These are phyloP conservation scores for Linnaemya vulpina DNA, from an alignment of 2,888 invertebrate genomes.

Conservation along the genomic window DNA sequence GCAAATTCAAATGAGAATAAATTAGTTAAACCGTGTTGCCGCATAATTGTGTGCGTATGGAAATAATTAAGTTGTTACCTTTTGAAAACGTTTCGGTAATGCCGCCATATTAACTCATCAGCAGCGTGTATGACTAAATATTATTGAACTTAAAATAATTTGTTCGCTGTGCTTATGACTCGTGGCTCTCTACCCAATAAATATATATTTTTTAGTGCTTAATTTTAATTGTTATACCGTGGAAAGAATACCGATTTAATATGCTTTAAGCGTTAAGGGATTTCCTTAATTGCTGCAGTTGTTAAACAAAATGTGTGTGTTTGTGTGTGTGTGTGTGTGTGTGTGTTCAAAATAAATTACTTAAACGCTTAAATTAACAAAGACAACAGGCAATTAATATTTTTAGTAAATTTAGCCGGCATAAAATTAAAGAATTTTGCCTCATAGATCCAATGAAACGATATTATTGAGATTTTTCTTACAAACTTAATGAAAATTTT, in stretches of 20 bases:
- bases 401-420: too few relatives aligned
- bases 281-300: not conserved
- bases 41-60: not conserved
- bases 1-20: not conserved
- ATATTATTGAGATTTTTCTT: too few relatives aligned
- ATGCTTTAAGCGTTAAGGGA: not conserved
- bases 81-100: not conserved
- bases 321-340: too few relatives aligned
- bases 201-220: not conserved
- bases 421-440: too few relatives aligned
- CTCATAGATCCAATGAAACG: too few relatives aligned
- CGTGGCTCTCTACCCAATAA: not conserved
- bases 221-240: not conserved
- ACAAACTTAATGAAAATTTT: too few relatives aligned
- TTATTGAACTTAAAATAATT: not conserved
- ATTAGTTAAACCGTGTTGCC: not conserved
- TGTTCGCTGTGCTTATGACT: not conserved
- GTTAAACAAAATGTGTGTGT: not conserved
- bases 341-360: too few relatives aligned
- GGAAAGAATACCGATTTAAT: not conserved
- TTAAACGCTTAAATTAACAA: not conserved
- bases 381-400: not conserved
- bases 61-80: conserved; percentile 14
- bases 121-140: conserved; percentile 12
- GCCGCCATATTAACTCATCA: not conserved